phyloP scores from a whole-genome alignment of 1,140 invertebrate genomes.

The Asbolus verrucosus region DNA sequence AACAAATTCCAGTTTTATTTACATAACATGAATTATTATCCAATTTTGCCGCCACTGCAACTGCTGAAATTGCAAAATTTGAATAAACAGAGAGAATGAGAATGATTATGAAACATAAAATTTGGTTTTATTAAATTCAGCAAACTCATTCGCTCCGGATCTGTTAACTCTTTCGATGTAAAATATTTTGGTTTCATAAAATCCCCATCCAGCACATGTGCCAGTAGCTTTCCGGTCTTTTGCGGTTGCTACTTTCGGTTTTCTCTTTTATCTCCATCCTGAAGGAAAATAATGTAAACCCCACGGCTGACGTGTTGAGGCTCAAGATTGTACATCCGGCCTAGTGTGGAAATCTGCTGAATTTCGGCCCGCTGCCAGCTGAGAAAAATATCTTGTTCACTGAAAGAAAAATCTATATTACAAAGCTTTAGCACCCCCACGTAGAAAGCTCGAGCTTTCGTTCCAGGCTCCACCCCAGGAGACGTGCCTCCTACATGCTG shows the following conservation, averaged over 20 bases:
- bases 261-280: neutral
- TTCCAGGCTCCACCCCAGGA: conserved; percentile 51
- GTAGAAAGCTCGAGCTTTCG: conserved; percentile 4
- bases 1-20: neutral
- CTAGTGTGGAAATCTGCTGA: neutral
- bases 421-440: conserved; percentile 18
- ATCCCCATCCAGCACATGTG: no score
- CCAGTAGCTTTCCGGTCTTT: no score
- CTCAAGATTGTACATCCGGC: neutral
- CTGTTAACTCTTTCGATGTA: no score
- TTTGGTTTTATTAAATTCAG: no score
- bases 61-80: no score
- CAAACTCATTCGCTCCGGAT: no score
- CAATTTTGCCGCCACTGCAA: no score
- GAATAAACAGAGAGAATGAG: no score
- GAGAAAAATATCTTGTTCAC: conserved; percentile 12
- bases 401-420: conserved; percentile 35
- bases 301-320: neutral
- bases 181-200: no score
- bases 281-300: neutral
- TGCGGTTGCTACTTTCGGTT: no score
- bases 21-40: no score
- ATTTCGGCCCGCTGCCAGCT: neutral
- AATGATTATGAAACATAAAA: no score
- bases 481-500: conserved; percentile 53